Conservation (phyloP, 2,113 vertebrate genomes). For the Azemiops feae region DNA sequence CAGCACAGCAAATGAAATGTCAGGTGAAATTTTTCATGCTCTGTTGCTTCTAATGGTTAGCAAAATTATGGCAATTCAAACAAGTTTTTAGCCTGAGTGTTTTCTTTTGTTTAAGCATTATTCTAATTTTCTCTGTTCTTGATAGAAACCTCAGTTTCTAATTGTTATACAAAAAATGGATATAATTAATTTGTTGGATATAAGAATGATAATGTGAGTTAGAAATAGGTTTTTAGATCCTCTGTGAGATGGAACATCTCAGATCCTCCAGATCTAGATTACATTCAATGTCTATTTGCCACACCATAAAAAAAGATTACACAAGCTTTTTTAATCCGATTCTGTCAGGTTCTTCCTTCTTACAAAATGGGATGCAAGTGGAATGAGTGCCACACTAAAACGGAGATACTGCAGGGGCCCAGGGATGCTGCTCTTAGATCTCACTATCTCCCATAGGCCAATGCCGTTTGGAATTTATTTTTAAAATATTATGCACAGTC, state of each 20-base stretch:
- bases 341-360: not conserved
- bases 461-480: not conserved
- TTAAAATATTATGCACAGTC: not conserved
- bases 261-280: not conserved
- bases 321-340: not conserved
- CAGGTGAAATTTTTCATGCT: not conserved
- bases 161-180: not conserved
- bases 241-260: not conserved
- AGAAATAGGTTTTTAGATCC: not conserved
- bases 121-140: not conserved
- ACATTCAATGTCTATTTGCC: not conserved
- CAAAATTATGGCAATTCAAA: not conserved
- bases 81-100: not conserved
- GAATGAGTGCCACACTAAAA: not conserved
- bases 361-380: not conserved
- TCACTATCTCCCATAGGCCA: not conserved
- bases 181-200: not conserved
- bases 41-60: not conserved
- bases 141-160: not conserved
- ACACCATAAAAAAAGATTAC: not conserved
- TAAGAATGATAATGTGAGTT: not conserved
- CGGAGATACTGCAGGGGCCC: not conserved
- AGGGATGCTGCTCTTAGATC: not conserved
- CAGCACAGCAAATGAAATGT: not conserved
- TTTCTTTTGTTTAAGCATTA: not conserved